Base-by-base conservation (phyloP, 2,797 vertebrate species). In the Gallinago solitaria region DNA sequence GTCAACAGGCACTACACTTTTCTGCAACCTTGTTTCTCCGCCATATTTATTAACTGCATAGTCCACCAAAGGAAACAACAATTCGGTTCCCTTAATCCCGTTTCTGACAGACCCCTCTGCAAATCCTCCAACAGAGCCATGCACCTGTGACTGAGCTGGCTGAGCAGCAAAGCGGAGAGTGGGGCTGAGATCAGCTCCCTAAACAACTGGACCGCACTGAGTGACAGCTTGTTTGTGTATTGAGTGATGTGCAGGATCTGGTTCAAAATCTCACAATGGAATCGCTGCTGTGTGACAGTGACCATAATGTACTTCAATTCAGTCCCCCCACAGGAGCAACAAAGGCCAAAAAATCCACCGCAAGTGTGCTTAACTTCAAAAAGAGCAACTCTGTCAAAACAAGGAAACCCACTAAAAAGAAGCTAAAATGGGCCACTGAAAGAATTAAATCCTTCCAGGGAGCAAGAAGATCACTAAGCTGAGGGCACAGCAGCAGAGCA, bases 151-250 rank as follows among this genome's bases (percentile, higher is more conserved):
- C 83, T 81, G 93, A 94, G 87, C 85, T 89, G 90, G 23, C 10
- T 43, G 84, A 83, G 90, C 83, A 90, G 83, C 76, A 78, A 39
- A 81, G 87, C 57, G 48, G 60, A 64, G 37, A 45, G 8, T 1
- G 45, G 35, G 47, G 6, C 59, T 56, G 67, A 90, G 59, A 63
- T 65, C 87, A 76, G 57, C 56, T 94, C 30, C 65, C 39, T 33
- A 18, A 76, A 88, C 76, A 88, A 14, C 45, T 45, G 48, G 82
- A 53, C 30, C 2, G 0, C 35, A 41, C 33, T 80, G 89, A 95
- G 61, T 93, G 95, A 92, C 94, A 95, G 93, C 70, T 88, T 81
- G 89, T 94, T 96, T 91, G 80, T 95, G 61, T 63, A 24, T 63
- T 50, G 88, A 79, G 51, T 57, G 89, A 89, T 79, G 83, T n/a